Evolutionary conservation across 2,888 invertebrate species (phyloP).

Genomic region (Callyntrura sp.): DNA sequence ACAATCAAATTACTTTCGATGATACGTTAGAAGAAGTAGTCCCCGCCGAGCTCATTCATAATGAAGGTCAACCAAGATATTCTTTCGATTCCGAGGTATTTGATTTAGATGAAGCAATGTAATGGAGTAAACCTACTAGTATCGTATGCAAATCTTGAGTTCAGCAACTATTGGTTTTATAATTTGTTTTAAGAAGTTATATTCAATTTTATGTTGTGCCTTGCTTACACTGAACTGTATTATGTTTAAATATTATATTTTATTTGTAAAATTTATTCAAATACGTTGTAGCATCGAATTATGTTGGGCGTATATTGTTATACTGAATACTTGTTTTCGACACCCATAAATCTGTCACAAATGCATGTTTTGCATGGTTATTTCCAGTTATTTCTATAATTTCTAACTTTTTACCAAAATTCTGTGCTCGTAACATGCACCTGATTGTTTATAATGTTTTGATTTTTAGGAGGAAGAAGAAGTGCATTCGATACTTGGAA

Average conservation of each 20-base stretch:
- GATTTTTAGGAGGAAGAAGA: conserved; percentile 94
- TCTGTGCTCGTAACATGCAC: not conserved
- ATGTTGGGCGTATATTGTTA: not conserved
- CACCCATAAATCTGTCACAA: not conserved
- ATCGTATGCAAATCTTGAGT: conserved; percentile 11
- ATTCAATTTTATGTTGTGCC: not conserved
- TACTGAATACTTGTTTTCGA: not conserved
- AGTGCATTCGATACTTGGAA: conserved; percentile 98
- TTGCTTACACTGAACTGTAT: no score
- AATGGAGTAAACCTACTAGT: conserved; percentile 1
- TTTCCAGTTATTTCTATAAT: not conserved
- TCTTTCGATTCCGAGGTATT: conserved; percentile 69
- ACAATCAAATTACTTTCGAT: conserved; percentile 20
- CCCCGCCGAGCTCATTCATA: conserved; percentile 39
- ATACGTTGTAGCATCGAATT: not conserved
- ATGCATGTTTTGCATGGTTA: no score
- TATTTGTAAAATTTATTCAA: not conserved
- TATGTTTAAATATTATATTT: not conserved
- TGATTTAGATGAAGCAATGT: conserved; percentile 42
- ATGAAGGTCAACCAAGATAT: conserved; percentile 73
- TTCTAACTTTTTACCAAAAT: not conserved
- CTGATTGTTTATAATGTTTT: not conserved
- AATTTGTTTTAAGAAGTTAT: not conserved
- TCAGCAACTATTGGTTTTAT: conserved; percentile 3
- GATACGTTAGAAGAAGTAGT: conserved; percentile 14